Conservation (phyloP, 2,888 invertebrate genomes). For the Steinernema carpocapsae region DNA sequence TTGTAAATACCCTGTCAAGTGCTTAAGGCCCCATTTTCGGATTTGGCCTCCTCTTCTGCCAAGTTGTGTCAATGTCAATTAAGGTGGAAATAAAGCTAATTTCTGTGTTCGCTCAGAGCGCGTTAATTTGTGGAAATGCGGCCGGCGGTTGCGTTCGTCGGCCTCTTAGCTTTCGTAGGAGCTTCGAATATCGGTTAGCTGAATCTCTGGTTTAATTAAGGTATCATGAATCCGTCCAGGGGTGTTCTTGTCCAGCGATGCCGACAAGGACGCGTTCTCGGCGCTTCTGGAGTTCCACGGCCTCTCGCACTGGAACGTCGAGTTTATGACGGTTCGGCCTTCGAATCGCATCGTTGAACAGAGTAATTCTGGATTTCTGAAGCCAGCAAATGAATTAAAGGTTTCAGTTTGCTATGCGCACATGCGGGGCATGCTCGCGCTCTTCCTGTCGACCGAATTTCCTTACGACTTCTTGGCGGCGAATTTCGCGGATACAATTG, state of each 20-base stretch:
- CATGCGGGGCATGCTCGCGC: conserved; percentile 8
- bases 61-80: conserved; percentile 6
- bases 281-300: conserved; percentile 19
- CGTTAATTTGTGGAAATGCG: not conserved
- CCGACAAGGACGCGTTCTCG: conserved; percentile 27
- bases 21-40: not conserved
- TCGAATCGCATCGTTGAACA: conserved; percentile 21
- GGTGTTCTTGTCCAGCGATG: conserved; percentile 2
- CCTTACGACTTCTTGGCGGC: conserved; percentile 16
- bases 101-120: not conserved
- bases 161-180: not conserved
- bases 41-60: conserved; percentile 4
- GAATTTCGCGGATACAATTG: conserved; percentile 19
- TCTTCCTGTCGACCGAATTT: conserved; percentile 22
- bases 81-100: conserved; percentile 2
- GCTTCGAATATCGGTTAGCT: conserved; percentile 12
- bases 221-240: not conserved
- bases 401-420: conserved; percentile 20
- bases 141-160: not conserved
- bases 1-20: conserved; percentile 18
- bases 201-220: not conserved
- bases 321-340: conserved; percentile 20
- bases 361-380: not conserved
- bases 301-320: conserved; percentile 28
- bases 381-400: not conserved